A percentile compares a stretch with the other conserved stretches of the same genome.
Conservation (phyloP, 2,797 vertebrate genomes). For the Megaceryle alcyon region DNA sequence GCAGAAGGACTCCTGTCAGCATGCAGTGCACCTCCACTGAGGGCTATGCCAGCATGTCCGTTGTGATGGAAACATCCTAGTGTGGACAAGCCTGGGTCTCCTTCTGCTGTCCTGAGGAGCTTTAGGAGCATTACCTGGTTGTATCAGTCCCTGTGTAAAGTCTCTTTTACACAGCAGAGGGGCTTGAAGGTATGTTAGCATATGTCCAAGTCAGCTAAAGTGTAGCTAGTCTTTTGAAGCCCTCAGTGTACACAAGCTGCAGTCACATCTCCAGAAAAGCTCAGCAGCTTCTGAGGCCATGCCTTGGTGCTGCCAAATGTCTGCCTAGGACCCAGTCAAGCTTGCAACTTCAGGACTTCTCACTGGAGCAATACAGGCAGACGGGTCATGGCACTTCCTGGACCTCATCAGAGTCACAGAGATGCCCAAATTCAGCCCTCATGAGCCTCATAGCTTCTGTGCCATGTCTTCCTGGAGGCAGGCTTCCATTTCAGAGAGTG, state of each 20-base stretch:
- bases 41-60: not conserved
- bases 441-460: not conserved
- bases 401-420: not conserved
- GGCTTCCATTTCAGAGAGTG: not conserved
- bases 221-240: not conserved
- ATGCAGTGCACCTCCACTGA: not conserved
- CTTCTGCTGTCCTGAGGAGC: not conserved
- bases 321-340: not conserved
- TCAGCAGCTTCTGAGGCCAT: not conserved
- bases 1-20: not conserved
- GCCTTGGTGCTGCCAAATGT: not conserved
- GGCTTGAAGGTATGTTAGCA: not conserved
- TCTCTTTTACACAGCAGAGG: not conserved
- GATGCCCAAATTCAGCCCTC: not conserved
- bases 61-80: not conserved
- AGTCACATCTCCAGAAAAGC: not conserved
- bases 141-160: not conserved
- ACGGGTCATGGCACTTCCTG: not conserved
- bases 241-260: not conserved
- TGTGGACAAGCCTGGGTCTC: not conserved
- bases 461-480: not conserved
- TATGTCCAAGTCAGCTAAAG: not conserved
- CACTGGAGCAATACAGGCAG: not conserved
- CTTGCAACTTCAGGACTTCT: not conserved
- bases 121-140: not conserved